Conservation (phyloP, 1,140 invertebrate species). For the Nylanderia fulva region DNA sequence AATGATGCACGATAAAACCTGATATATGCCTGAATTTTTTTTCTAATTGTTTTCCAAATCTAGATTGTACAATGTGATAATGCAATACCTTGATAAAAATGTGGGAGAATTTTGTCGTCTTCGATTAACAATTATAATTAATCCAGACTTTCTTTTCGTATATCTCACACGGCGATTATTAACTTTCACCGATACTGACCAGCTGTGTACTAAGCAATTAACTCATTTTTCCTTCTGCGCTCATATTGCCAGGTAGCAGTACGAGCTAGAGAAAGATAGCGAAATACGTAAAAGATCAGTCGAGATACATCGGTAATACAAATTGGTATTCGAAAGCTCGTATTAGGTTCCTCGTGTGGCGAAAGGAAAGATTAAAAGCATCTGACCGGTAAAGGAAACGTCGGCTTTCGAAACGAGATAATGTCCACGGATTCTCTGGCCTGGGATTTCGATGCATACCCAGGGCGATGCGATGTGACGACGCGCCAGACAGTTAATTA, state of each 20-base stretch:
- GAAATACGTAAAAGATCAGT: slow-evolving; percentile 7
- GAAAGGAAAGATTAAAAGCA: slow-evolving; percentile 39
- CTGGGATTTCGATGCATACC: slow-evolving; percentile 28
- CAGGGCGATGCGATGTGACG: slow-evolving; percentile 34
- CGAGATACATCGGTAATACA: background rate
- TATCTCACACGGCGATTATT: background rate
- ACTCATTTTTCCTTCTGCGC: background rate
- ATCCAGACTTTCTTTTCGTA: background rate
- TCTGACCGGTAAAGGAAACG: slow-evolving; percentile 21
- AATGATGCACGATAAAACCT: background rate
- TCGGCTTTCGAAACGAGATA: slow-evolving; percentile 32
- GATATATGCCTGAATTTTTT: background rate
- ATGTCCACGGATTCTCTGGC: slow-evolving; percentile 34
- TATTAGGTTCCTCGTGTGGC: slow-evolving; percentile 11
- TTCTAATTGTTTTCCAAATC: background rate
- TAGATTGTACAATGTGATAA: background rate
- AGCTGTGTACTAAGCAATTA: background rate
- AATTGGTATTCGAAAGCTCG: background rate
- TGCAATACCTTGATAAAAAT: background rate
- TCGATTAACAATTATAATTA: background rate
- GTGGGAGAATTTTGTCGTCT: background rate
- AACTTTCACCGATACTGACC: background rate
- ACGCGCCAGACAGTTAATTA: slow-evolving; percentile 56
- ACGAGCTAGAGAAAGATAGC: background rate
- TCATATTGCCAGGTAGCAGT: background rate